phyloP scores from a whole-genome alignment of 2,888 invertebrate genomes.

The Tiphia femorata region DNA sequence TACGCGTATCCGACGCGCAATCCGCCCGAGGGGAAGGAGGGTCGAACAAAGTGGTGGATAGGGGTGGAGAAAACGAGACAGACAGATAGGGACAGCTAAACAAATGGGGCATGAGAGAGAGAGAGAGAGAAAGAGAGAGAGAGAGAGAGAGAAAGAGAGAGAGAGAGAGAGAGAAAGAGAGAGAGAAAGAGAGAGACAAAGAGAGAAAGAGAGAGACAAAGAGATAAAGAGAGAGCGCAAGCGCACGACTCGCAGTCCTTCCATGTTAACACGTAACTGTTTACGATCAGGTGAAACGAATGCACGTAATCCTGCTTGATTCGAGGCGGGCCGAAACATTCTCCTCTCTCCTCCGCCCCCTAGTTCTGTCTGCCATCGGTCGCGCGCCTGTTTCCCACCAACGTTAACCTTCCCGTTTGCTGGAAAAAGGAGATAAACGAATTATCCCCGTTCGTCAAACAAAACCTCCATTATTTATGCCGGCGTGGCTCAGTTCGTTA shows the following conservation, averaged over 20 bases:
- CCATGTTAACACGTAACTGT: constrained; percentile 47
- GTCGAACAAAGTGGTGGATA: neutral
- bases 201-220: neutral
- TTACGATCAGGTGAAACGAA: constrained; percentile 49
- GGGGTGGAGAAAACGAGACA: neutral
- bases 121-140: neutral
- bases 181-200: neutral
- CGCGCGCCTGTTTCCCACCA: neutral
- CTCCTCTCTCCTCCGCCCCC: constrained; percentile 9
- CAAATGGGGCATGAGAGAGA: neutral
- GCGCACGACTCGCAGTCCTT: constrained; percentile 13
- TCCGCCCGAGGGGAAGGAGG: neutral
- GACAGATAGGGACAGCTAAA: neutral
- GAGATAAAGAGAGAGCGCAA: neutral
- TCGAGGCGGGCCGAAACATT: constrained; percentile 25
- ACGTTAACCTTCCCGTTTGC: neutral
- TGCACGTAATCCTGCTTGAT: constrained; percentile 48
- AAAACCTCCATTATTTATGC: constrained; percentile 50
- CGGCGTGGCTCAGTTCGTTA: constrained; percentile 48
- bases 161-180: neutral
- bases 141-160: neutral
- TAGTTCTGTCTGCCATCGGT: constrained; percentile 12
- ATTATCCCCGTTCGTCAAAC: constrained; percentile 32
- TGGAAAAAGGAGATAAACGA: constrained; percentile 15
- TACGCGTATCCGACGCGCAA: neutral